Evolutionary conservation across 2,888 invertebrate genomes (phyloP).

Genomic region (Criorhina ranunculi): DNA sequence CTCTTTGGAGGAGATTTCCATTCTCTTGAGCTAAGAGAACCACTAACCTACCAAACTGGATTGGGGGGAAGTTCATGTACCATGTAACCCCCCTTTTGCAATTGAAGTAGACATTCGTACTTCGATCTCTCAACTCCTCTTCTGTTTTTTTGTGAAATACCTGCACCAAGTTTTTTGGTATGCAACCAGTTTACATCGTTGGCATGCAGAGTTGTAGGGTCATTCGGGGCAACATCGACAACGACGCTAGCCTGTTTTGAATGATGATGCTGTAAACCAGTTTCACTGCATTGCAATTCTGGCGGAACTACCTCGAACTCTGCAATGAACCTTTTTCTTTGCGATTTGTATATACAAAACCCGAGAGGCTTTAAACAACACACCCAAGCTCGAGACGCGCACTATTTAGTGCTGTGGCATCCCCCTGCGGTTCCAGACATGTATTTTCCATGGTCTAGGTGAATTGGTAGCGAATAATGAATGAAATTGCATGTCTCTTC

Average conservation of each 20-base stretch:
- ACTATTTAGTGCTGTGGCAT: conserved; percentile 18
- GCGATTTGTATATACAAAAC: conserved; percentile 30
- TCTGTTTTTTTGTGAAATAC: conserved; percentile 4
- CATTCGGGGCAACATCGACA: conserved; percentile 47
- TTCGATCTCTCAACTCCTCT: conserved; percentile 22
- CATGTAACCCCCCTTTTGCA: not conserved
- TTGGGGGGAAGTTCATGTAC: not conserved
- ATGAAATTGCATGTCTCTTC: conserved; percentile 71
- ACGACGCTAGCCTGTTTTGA: conserved; percentile 31
- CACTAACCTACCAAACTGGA: conserved; percentile 1
- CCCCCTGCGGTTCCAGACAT: conserved; percentile 44
- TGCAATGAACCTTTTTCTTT: conserved; percentile 36
- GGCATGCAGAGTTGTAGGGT: conserved; percentile 62
- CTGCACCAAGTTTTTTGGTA: conserved; percentile 59
- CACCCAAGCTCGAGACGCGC: conserved; percentile 20
- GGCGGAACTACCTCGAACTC: conserved; percentile 45
- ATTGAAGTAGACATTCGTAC: conserved; percentile 11
- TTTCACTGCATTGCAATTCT: conserved; percentile 61
- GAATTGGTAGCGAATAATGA: conserved; percentile 60
- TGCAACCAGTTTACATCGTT: conserved; percentile 71
- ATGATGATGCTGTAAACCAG: conserved; percentile 66
- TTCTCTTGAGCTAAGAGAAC: conserved; percentile 17
- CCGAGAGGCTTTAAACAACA: conserved; percentile 12
- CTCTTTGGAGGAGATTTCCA: not conserved
- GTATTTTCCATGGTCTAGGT: conserved; percentile 66